Evolutionary conservation across 2,888 invertebrate species (phyloP).

Genomic region (Dioctria rufipes): DNA sequence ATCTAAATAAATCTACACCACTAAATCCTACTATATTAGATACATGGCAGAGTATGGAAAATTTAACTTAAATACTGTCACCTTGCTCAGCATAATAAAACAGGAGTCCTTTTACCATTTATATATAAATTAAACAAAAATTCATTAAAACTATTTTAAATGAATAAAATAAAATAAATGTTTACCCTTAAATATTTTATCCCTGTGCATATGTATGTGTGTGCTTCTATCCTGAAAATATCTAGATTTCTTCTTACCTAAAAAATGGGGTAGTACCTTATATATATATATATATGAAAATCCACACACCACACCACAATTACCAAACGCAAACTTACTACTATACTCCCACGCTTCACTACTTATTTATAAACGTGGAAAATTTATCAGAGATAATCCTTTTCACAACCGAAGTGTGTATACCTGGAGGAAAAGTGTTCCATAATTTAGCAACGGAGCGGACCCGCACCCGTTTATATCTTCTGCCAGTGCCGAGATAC

Average conservation of each 20-base stretch:
- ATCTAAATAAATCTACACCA: too few relatives aligned
- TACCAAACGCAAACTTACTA: background rate
- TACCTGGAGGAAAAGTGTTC: background rate
- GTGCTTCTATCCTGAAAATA: background rate
- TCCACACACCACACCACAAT: background rate
- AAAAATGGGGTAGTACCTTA: too few relatives aligned
- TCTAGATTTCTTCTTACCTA: background rate
- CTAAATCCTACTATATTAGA: too few relatives aligned
- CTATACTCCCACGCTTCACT: constrained; percentile 7
- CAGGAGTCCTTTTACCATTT: too few relatives aligned
- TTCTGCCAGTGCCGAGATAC: background rate
- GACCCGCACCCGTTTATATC: background rate
- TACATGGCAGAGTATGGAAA: too few relatives aligned
- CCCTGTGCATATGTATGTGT: background rate
- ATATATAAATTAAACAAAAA: background rate
- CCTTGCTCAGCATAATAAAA: too few relatives aligned
- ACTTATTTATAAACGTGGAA: constrained; percentile 35
- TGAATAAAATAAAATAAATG: background rate
- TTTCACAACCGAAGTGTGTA: background rate
- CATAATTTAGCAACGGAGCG: background rate
- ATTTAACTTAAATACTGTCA: too few relatives aligned
- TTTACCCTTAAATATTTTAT: background rate
- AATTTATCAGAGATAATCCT: constrained; percentile 40
- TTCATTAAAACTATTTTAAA: background rate
- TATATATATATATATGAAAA: too few relatives aligned